Base-by-base conservation (phyloP, 2,888 invertebrate genomes). In the Xanthorhoe designata region DNA sequence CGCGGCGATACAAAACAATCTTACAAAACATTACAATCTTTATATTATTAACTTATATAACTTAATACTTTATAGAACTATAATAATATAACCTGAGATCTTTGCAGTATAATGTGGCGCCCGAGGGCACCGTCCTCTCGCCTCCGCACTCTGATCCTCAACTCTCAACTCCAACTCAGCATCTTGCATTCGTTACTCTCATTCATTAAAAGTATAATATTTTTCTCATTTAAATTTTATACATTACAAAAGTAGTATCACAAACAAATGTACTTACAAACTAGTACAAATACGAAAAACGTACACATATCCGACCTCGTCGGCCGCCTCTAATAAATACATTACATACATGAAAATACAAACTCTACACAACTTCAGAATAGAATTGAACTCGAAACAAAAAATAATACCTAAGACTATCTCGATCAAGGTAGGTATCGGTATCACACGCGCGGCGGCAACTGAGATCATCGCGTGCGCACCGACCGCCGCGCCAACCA, bases 241-340 rank as follows among this genome's bases (percentile, higher is more conserved):
- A 90, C 89, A 92, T 93, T 92, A 93, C 92, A 93, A 92, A 92
- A 91, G 94, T 94, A 94, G 93, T 94, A 94, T 94, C 94, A 94
- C 94, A 94, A 94, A 94, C 90, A 92, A 94, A 93, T 92, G 93
- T 94, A 94, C n/a, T n/a, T n/a, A n/a, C 93, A 86, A 92, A 90
- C 92, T 91, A 91, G 92, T 92, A 91, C 90, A 90, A 88, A 89
- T 90, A 91, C 88, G 86, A 91, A 88, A 89, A 89, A 88, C 88
- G 87, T 89, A 87, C 88, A 89, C 87, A 88, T 88, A 89, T 80
- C 86, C 79, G 74, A 75, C 76, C 79, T 69, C 78, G 79, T 88
- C 84, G 90, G 81, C 81, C 91, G 85, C 81, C 87, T 89, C 90
- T 90, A 90, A 91, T 91, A 91, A 91, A 91, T 91, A 91, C 90